Evolutionary conservation across 2,888 invertebrate genomes (phyloP).

Genomic region (Creontiades dilutus): DNA sequence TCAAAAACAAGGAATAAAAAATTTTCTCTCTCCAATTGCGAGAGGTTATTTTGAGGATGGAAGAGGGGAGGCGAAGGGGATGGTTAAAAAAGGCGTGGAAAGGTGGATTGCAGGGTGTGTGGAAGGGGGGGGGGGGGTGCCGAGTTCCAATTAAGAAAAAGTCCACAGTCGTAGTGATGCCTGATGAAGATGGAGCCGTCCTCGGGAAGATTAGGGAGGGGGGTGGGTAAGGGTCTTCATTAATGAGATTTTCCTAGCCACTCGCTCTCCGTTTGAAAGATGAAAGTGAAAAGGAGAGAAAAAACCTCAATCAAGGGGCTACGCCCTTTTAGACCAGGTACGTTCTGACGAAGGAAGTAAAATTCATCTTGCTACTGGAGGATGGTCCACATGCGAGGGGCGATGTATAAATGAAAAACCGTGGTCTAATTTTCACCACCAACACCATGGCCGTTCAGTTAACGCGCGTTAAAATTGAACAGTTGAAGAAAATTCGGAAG

Average conservation of each 20-base stretch:
- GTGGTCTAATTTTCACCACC: no score
- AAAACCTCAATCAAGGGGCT: not conserved
- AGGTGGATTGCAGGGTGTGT: no score
- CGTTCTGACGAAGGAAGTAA: no score
- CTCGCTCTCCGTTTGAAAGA: not conserved
- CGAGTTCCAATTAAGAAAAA: slow-evolving; percentile 12
- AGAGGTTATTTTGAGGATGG: not conserved
- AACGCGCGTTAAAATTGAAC: no score
- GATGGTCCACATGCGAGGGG: no score
- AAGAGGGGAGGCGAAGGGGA: not conserved
- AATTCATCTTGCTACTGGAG: no score
- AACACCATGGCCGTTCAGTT: no score
- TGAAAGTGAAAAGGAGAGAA: not conserved
- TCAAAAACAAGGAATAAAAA: not conserved
- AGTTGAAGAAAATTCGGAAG: no score
- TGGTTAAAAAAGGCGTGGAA: no score
- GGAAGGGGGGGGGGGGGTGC: not conserved
- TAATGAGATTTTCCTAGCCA: slow-evolving; percentile 31
- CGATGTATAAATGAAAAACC: no score
- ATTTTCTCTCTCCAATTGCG: slow-evolving; percentile 11
- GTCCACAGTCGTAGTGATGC: slow-evolving; percentile 26
- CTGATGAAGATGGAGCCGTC: not conserved
- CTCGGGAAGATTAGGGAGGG: not conserved
- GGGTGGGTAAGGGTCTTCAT: not conserved
- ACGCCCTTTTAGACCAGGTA: not conserved